These are phyloP conservation scores for Pseudotriccus pelzelni DNA, from an alignment of 2,797 vertebrate genomes.

Conservation along the genomic window DNA sequence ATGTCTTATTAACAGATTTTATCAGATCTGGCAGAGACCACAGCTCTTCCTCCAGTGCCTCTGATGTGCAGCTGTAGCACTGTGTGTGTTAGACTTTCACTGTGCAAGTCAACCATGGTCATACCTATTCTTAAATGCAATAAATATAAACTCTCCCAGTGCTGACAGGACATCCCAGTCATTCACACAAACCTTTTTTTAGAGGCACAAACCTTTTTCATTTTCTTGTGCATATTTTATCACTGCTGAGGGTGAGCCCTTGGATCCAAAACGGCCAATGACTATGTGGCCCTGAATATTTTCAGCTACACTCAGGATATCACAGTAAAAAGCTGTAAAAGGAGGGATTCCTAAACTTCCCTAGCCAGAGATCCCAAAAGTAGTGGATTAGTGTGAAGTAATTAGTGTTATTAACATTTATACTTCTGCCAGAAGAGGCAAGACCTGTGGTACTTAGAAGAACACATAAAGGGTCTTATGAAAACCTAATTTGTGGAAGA, in stretches of 20 bases:
- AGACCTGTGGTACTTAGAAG: neutral
- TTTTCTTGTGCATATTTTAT: neutral
- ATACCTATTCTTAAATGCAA: neutral
- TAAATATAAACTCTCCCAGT: neutral
- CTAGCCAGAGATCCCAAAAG: neutral
- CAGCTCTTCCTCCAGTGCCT: neutral
- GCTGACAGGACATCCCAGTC: neutral
- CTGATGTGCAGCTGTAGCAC: neutral
- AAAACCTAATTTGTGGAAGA: slow-evolving; percentile 40
- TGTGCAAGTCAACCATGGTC: neutral
- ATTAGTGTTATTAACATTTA: neutral
- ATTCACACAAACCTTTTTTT: neutral
- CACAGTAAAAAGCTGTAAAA: neutral
- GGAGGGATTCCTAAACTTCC: neutral
- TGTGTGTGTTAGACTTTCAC: neutral
- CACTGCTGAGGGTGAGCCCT: neutral
- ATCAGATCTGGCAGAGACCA: neutral
- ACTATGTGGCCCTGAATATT: neutral
- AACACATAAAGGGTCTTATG: slow-evolving; percentile 3
- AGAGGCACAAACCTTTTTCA: neutral
- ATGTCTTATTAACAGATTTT: neutral
- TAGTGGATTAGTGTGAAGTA: neutral
- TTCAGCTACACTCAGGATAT: neutral
- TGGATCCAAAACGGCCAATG: neutral
- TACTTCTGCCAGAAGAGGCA: neutral